Percentiles rank a stretch among this genome's conserved stretches.
Conservation (phyloP, 1,140 invertebrate genomes). For the Neodiprion virginianus region DNA sequence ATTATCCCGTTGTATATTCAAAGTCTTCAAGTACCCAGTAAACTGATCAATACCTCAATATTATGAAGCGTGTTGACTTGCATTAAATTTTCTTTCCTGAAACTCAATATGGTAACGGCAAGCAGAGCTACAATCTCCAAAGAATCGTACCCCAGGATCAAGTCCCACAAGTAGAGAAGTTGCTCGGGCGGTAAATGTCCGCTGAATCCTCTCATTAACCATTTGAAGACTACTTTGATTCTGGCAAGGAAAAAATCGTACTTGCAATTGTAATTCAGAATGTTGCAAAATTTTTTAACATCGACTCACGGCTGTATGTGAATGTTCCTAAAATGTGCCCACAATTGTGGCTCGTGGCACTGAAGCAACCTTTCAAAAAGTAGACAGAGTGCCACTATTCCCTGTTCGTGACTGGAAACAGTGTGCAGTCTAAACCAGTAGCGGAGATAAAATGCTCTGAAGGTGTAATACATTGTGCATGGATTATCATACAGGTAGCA, state of each 20-base stretch:
- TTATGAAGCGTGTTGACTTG: slow-evolving; percentile 85
- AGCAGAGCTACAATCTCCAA: slow-evolving; percentile 87
- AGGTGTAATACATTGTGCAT: slow-evolving; percentile 86
- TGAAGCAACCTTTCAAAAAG: slow-evolving; percentile 92
- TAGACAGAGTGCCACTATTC: slow-evolving; percentile 81
- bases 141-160: slow-evolving; percentile 90
- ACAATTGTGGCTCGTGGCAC: slow-evolving; percentile 86
- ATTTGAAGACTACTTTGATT: slow-evolving; percentile 91
- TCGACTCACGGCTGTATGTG: slow-evolving; percentile 89
- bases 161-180: slow-evolving; percentile 89
- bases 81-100: slow-evolving; percentile 90
- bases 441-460: slow-evolving; percentile 88
- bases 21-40: slow-evolving; percentile 12
- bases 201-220: slow-evolving; percentile 94
- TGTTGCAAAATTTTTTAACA: slow-evolving; percentile 11
- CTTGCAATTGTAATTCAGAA: slow-evolving; percentile 3
- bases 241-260: slow-evolving; percentile 58
- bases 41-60: slow-evolving; percentile 70
- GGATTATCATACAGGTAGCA: slow-evolving; percentile 93
- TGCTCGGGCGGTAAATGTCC: slow-evolving; percentile 93
- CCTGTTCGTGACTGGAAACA: slow-evolving; percentile 90
- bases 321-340: slow-evolving; percentile 87
- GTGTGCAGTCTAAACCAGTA: slow-evolving; percentile 92
- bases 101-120: slow-evolving; percentile 89
- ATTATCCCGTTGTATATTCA: slow-evolving; percentile 5